A percentile compares a stretch with the other conserved stretches of the same genome.
phyloP scores from a whole-genome alignment of 2,113 vertebrate genomes.

The Antidorcas marsupialis region DNA sequence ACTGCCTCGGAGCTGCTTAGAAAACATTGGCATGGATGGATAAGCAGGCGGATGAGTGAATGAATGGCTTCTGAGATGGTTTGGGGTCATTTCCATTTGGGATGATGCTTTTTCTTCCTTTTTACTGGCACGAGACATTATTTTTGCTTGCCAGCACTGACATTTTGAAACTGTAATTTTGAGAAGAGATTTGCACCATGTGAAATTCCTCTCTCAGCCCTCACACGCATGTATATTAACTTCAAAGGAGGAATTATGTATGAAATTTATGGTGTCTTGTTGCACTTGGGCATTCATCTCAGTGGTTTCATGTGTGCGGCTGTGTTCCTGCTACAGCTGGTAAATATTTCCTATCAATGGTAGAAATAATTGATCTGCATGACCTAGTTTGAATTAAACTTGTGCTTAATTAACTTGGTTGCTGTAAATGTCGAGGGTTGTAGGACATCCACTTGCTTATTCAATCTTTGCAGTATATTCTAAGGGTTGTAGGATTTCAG shows the following conservation, averaged over 20 bases:
- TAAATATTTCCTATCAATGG: not conserved
- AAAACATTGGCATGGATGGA: not conserved
- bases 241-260: not conserved
- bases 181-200: not conserved
- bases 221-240: not conserved
- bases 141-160: not conserved
- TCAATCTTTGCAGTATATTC: not conserved
- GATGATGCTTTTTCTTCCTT: not conserved
- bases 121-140: not conserved
- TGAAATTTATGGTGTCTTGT: not conserved
- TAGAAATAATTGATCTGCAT: not conserved
- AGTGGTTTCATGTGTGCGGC: rapidly evolving
- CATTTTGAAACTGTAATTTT: not conserved
- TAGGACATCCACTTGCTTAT: not conserved
- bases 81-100: not conserved
- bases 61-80: not conserved
- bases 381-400: not conserved
- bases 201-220: not conserved
- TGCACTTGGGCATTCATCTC: not conserved
- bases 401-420: not conserved
- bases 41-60: not conserved
- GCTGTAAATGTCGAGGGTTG: not conserved
- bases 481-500: not conserved
- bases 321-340: not conserved
- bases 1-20: not conserved